Base-by-base conservation (phyloP, 2,113 vertebrate genomes). In the Cyphomyrus plagiostoma region DNA sequence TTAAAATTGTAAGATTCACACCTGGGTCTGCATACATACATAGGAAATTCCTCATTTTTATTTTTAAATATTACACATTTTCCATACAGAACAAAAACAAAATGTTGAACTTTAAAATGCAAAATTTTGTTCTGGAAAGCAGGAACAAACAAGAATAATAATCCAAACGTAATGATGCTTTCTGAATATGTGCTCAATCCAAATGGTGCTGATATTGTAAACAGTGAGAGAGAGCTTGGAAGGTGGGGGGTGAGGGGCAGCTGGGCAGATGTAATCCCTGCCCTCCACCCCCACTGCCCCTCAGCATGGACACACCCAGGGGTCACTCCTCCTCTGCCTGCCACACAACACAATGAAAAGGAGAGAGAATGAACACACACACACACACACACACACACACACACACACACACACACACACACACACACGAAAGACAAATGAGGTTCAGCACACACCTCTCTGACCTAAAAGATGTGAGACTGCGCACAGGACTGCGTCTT, bases 291-390 rank as follows among this genome's bases (percentile, higher is more conserved):
- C 95, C 93, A 96, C 96, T 95, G 95, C 92, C 96, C 94, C 95
- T 70, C 95, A 92, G 95, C 96, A 95, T 94, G 95, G 95, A 93
- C 23, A 94, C 93, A 93, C 88, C 96, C 97, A 97, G 96, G 95
- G 95, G 95, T 97, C 95, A 91, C 95, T 96, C 96, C 96, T 93
- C 96, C 96, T 97, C 92, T 94, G 96, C 96, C 96, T 97, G 95
- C 52, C 96, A 96, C 95, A 97, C 87, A 88, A 15, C 92, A 96
- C 95, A 97, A 97, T 92, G 94, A 94, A 96, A 93, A 96, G 95
- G 92, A 80, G 90, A 50, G 48, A 82, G 19, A 53, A 7, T 3
- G 6, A 11, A 48, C 45, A 42, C 1, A 35, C 35, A 1, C 35
- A 35, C 35, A 35, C 35, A 35, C 35, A 35, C 35, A 35, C 35